Percentiles rank a stretch among this genome's conserved stretches.
Conservation (phyloP, 2,113 vertebrate genomes). For the Morphnarchus princeps region DNA sequence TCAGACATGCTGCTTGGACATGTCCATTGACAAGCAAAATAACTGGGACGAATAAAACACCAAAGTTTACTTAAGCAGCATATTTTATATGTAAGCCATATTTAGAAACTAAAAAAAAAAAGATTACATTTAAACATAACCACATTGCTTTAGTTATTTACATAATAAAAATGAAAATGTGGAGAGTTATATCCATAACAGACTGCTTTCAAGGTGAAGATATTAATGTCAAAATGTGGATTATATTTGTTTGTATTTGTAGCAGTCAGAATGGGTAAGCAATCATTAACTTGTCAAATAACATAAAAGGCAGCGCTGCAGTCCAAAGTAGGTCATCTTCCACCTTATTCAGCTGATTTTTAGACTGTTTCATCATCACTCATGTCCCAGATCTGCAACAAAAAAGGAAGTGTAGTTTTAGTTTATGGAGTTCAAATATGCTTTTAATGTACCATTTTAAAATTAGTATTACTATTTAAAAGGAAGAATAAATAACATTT, state of each 20-base stretch:
- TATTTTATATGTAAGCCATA: neutral
- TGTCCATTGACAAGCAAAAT: neutral
- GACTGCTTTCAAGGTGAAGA: neutral
- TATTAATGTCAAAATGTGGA: neutral
- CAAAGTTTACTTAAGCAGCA: neutral
- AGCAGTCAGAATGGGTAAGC: neutral
- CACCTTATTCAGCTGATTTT: conserved; percentile 23
- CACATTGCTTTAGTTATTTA: conserved; percentile 9
- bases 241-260: neutral
- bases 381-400: conserved; percentile 97
- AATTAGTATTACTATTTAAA: neutral
- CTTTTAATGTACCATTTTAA: neutral
- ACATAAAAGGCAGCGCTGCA: neutral
- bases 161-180: neutral
- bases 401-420: neutral
- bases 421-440: neutral
- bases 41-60: neutral
- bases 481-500: neutral
- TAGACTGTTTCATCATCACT: conserved; percentile 96
- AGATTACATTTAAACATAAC: neutral
- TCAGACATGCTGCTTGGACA: neutral
- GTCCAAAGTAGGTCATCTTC: neutral
- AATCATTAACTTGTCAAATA: conserved; percentile 25
- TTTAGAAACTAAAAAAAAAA: neutral
- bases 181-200: neutral